Conservation (phyloP, 30 jellyfish, hydroid and myxozoan species). For the Mastigias papua region DNA sequence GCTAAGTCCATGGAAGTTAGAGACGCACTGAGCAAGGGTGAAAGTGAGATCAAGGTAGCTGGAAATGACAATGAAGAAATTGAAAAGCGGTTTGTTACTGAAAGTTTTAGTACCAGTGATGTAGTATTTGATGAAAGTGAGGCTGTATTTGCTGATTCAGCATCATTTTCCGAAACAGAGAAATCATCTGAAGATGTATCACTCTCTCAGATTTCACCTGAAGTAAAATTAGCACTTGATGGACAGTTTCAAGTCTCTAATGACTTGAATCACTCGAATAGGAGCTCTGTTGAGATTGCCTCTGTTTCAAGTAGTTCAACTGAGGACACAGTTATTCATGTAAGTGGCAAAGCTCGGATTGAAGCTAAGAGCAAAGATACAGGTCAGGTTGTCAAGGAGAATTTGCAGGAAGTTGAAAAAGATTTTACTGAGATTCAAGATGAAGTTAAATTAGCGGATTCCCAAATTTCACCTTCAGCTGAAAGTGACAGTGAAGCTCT, state of each 20-base stretch:
- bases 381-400: neutral
- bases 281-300: slow-evolving; percentile 22
- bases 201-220: neutral
- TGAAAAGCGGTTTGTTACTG: neutral
- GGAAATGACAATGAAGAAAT: neutral
- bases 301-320: slow-evolving; percentile 59
- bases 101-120: neutral
- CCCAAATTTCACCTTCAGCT: neutral
- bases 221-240: neutral
- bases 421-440: neutral
- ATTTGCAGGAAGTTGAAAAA: neutral
- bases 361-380: neutral
- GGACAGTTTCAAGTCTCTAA: neutral
- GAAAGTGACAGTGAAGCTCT: neutral
- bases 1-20: neutral
- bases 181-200: neutral
- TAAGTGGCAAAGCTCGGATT: neutral
- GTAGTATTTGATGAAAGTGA: slow-evolving; percentile 35
- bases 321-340: slow-evolving; percentile 50
- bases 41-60: neutral
- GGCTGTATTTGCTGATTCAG: neutral
- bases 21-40: neutral
- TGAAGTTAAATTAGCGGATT: neutral
- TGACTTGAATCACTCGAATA: neutral
- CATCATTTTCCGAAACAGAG: neutral